Evolutionary conservation across 2,888 invertebrate genomes (phyloP), one percentile per base, ranked within the genome.

Genomic region (Caenorhabditis sinica): DNA sequence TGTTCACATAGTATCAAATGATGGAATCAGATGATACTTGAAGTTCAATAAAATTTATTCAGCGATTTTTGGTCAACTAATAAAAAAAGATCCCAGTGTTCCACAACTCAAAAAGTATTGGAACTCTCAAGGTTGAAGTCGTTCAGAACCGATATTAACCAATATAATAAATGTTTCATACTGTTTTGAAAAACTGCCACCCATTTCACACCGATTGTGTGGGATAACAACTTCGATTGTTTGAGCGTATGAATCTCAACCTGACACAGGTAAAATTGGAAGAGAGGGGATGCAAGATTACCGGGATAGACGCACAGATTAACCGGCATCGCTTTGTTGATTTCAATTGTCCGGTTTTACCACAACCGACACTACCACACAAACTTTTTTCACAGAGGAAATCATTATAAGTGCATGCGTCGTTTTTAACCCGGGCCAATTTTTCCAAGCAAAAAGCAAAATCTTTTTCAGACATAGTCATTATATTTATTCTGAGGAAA

Each of bases 241-340:
- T 61, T 61, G 40, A 45, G 43, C n/a, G n/a, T 74, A 51, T 63
- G 28, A 61, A 43, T 66, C 66, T 45, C 66, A 56, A 53, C 53
- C 63, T 43, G 71, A 53, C 63, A 69, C 69, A 20, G 76, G 17
- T 23, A 25, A 56, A 28, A 56, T 25, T 9, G 5, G 61, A n/a
- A n/a, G n/a, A 60, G 43, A 69, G 58, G 43, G 79, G 53, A 63
- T 49, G 72, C n/a, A 61, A 66, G 80, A 80, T 80, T 80, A 80
- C 80, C 80, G 20, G 80, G 72, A 80, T 72, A 58, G 66, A 72
- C 43, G 63, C 45, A 66, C 79, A 72, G 80, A 80, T 80, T 80
- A 80, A 80, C 80, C 80, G 72, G 80, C 80, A 72, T 66, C 80
- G 80, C 80, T 80, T 80, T 80, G 80, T 80, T 72, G 80, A 72